Evolutionary conservation across 2,888 invertebrate genomes (phyloP).

Genomic region (Tuberolachnus salignus): DNA sequence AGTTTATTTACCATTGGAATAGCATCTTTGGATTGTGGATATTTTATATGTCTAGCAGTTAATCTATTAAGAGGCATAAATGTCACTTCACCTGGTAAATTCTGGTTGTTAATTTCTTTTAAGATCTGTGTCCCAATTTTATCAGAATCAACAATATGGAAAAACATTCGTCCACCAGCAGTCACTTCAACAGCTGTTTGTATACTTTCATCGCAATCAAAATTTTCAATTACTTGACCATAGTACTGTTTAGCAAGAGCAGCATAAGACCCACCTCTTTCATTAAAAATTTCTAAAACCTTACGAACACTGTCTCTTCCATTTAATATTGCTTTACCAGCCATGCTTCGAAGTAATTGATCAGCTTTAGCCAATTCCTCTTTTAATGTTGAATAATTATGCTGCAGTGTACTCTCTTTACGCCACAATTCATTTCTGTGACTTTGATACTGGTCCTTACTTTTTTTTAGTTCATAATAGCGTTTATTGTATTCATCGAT

Average conservation of each 20-base stretch:
- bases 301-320: conserved; percentile 96
- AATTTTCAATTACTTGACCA: conserved; percentile 96
- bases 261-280: conserved; percentile 75
- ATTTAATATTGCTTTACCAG: conserved; percentile 94
- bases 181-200: conserved; percentile 97
- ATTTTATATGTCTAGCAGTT: conserved; percentile 72
- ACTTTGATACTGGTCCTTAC: conserved; percentile 90
- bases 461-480: conserved; percentile 93
- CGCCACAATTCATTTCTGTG: conserved; percentile 93
- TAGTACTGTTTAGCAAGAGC: conserved; percentile 84
- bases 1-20: conserved; percentile 97
- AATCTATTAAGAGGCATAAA: conserved; percentile 98
- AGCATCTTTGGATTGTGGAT: conserved; percentile 83
- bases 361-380: conserved; percentile 96
- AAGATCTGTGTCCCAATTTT: conserved; percentile 95
- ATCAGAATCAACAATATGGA: conserved; percentile 98
- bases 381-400: conserved; percentile 86
- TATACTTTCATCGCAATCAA: conserved; percentile 94
- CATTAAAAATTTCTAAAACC: conserved; percentile 86
- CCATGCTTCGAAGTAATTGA: conserved; percentile 93
- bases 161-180: conserved; percentile 80
- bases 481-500: conserved; percentile 96
- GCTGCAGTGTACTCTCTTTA: conserved; percentile 91
- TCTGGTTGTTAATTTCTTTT: conserved; percentile 96
- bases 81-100: conserved; percentile 96